These are phyloP conservation scores for Mesocricetus auratus DNA, from an alignment of 2,113 vertebrate species.

Conservation along the genomic window DNA sequence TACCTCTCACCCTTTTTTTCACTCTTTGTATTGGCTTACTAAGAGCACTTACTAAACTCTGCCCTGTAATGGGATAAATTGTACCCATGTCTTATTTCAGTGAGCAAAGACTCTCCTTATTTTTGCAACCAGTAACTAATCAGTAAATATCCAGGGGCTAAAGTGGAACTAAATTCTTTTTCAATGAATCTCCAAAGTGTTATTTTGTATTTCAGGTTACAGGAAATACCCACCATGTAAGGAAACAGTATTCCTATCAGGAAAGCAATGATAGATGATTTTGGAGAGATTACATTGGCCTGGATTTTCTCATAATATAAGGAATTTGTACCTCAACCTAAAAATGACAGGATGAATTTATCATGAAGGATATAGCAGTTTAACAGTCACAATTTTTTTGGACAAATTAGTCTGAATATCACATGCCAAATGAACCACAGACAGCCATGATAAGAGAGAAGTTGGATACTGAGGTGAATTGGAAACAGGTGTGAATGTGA, in stretches of 20 bases:
- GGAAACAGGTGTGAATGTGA: not conserved
- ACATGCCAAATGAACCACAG: not conserved
- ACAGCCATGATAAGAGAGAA: not conserved
- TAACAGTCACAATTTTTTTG: not conserved
- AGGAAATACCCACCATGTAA: not conserved
- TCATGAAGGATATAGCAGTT: not conserved
- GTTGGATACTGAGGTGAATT: not conserved
- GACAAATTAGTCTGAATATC: not conserved
- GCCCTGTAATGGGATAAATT: not conserved
- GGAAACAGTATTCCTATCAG: not conserved
- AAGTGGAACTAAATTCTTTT: conserved; percentile 39
- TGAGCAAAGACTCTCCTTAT: conserved; percentile 14
- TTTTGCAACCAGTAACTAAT: not conserved
- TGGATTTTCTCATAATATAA: not conserved
- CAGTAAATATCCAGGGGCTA: conserved; percentile 23
- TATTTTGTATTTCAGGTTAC: conserved; percentile 16
- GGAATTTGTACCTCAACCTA: conserved; percentile 12
- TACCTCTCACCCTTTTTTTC: not conserved
- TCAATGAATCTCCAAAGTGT: not conserved
- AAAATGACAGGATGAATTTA: conserved; percentile 20
- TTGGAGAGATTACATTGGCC: not conserved
- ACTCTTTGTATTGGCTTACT: conserved; percentile 22
- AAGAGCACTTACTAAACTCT: conserved; percentile 26
- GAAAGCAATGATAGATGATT: conserved; percentile 17
- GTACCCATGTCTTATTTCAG: conserved; percentile 2